These are phyloP conservation scores for Dermolepida albohirtum DNA, from an alignment of 2,888 invertebrate species.

Conservation along the genomic window DNA sequence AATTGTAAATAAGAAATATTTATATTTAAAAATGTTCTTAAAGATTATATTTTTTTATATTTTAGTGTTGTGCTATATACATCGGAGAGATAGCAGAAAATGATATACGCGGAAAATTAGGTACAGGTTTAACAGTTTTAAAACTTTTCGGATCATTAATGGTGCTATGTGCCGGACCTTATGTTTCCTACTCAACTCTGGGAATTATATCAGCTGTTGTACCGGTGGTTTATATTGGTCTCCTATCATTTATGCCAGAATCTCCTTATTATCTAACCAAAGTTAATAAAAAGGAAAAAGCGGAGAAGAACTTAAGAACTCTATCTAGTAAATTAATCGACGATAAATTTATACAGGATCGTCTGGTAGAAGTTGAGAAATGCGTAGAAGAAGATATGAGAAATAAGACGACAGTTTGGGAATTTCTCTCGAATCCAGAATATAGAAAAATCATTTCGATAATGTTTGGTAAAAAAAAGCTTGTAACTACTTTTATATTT, in stretches of 20 bases:
- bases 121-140: slow-evolving; percentile 57
- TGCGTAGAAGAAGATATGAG: slow-evolving; percentile 59
- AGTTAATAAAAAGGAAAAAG: slow-evolving; percentile 58
- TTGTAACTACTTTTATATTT: background rate
- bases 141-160: slow-evolving; percentile 62
- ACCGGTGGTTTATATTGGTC: slow-evolving; percentile 60
- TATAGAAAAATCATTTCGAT: slow-evolving; percentile 41
- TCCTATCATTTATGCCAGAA: slow-evolving; percentile 65
- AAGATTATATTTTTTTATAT: slow-evolving; percentile 46
- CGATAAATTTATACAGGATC: slow-evolving; percentile 56
- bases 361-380: slow-evolving; percentile 62
- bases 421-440: slow-evolving; percentile 25
- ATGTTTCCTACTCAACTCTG: slow-evolving; percentile 59
- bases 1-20: slow-evolving; percentile 44
- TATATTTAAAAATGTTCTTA: no score
- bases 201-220: slow-evolving; percentile 58
- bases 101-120: slow-evolving; percentile 66
- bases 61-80: slow-evolving; percentile 62
- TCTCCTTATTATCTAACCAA: slow-evolving; percentile 66
- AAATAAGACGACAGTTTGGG: slow-evolving; percentile 35
- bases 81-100: slow-evolving; percentile 64
- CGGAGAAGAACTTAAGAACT: slow-evolving; percentile 54
- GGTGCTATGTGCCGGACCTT: slow-evolving; percentile 61
- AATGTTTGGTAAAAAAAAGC: slow-evolving; percentile 38
- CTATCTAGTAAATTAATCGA: slow-evolving; percentile 59